These are phyloP conservation scores for Caranx melampygus DNA, from an alignment of 2,113 vertebrate genomes.

Conservation along the genomic window DNA sequence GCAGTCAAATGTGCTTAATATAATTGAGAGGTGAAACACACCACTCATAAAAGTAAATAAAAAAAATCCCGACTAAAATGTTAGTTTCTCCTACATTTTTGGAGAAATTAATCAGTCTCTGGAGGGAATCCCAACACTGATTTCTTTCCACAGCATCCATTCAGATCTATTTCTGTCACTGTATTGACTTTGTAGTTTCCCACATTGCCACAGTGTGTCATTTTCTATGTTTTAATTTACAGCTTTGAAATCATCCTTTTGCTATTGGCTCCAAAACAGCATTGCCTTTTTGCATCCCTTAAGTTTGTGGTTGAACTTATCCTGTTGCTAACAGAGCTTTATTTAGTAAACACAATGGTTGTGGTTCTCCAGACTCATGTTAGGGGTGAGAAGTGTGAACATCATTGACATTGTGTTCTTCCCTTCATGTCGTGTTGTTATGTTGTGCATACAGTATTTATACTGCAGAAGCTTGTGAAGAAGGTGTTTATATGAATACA, in stretches of 20 bases:
- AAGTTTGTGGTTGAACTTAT: conserved; percentile 34
- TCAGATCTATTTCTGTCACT: conserved; percentile 1
- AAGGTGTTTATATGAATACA: conserved; percentile 8
- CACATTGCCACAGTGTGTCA: neutral
- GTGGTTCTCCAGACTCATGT: conserved; percentile 8
- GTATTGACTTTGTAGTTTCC: neutral
- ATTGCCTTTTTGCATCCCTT: neutral
- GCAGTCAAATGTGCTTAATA: neutral
- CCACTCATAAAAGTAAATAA: too few relatives aligned
- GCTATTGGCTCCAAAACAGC: too few relatives aligned
- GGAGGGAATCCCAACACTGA: neutral
- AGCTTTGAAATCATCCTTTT: neutral
- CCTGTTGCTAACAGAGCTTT: conserved; percentile 17
- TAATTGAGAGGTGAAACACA: too few relatives aligned
- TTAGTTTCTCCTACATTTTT: neutral
- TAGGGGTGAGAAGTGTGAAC: conserved; percentile 21
- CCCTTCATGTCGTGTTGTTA: conserved; percentile 32
- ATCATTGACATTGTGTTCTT: conserved; percentile 20
- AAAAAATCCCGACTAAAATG: too few relatives aligned
- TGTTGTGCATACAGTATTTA: conserved; percentile 29
- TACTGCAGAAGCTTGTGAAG: conserved; percentile 18
- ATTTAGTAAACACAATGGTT: conserved; percentile 24
- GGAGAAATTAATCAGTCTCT: neutral
- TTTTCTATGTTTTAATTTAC: conserved; percentile 29
- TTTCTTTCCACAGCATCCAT: neutral